Conservation (phyloP, 2,113 vertebrate species). For the Delphinus delphis region DNA sequence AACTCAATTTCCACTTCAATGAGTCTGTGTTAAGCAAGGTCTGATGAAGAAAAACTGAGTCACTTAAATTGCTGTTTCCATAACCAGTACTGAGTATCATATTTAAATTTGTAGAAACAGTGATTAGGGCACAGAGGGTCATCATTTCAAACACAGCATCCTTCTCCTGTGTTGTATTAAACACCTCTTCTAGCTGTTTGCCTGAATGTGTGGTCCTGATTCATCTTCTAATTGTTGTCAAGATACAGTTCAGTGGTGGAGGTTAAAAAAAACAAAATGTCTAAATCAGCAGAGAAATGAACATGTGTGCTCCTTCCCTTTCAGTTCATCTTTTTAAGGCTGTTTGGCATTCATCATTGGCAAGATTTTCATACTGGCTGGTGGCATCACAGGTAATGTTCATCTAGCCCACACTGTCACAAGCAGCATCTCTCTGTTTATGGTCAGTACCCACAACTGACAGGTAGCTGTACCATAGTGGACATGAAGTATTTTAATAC, state of each 20-base stretch:
- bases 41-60: constrained; percentile 59
- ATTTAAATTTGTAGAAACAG: background rate
- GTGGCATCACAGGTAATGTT: background rate
- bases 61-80: background rate
- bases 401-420: background rate
- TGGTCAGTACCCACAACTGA: background rate
- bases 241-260: background rate
- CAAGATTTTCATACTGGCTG: background rate
- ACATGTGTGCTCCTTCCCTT: background rate
- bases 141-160: background rate
- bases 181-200: background rate
- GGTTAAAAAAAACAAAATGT: background rate
- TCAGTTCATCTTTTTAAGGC: background rate
- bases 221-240: background rate
- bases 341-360: background rate
- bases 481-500: background rate
- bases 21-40: constrained; percentile 19
- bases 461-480: fast-evolving
- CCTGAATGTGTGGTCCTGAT: background rate
- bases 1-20: constrained; percentile 49
- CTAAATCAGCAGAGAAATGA: background rate
- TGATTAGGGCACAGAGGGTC: background rate
- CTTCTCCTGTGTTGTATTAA: background rate
- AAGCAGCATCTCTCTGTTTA: background rate
- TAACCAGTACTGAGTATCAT: background rate